Conservation (phyloP, 2,888 invertebrate species). For the Rhingia campestris region DNA sequence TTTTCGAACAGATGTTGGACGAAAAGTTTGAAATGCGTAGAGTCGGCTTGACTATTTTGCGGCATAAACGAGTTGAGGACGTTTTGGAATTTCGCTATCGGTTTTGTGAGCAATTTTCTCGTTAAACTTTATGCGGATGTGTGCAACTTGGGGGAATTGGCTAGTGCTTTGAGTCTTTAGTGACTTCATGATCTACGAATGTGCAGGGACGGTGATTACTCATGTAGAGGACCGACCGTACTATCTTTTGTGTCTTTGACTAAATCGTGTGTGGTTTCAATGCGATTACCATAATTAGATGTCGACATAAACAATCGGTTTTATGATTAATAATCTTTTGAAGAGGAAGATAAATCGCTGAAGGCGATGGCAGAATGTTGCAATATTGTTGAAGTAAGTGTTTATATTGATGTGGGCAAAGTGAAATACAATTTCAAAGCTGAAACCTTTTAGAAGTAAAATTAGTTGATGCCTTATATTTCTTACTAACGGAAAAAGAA, state of each 20-base stretch:
- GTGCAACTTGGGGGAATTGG: no score
- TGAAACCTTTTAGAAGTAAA: no score
- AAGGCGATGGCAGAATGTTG: no score
- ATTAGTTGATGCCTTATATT: no score
- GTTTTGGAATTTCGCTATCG: no score
- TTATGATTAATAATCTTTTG: neutral
- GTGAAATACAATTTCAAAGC: no score
- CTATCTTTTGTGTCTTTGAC: conserved; percentile 8
- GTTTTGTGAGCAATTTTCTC: no score
- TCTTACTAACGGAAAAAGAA: no score
- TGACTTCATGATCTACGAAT: neutral
- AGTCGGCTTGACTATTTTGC: neutral
- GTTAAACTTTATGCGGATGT: no score
- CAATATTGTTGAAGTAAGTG: no score
- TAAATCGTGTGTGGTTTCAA: conserved; percentile 40
- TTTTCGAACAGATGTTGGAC: neutral
- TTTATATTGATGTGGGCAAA: no score
- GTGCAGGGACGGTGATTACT: conserved; percentile 4
- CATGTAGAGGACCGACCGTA: neutral
- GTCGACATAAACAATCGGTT: conserved; percentile 5
- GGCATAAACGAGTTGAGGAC: no score
- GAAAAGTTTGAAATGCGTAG: conserved; percentile 9
- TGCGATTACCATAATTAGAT: conserved; percentile 37
- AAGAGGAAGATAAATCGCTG: neutral
- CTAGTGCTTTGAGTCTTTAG: neutral